phyloP scores from a whole-genome alignment of 2,113 vertebrate genomes.

The Tenrec ecaudatus region DNA sequence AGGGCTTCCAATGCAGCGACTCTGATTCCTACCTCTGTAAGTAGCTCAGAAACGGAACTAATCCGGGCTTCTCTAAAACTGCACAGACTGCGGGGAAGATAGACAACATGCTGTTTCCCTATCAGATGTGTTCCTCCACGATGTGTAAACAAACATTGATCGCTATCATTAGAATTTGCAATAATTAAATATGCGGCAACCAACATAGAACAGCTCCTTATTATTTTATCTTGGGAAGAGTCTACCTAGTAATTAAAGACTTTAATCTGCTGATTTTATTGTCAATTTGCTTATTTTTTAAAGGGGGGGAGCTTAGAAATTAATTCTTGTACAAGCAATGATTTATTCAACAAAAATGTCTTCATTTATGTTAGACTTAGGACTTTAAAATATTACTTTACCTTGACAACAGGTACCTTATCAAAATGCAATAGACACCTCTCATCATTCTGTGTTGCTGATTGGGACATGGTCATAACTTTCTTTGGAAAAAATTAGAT shows the following conservation, averaged over 20 bases:
- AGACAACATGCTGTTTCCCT: not conserved
- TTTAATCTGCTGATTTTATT: not conserved
- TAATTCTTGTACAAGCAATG: not conserved
- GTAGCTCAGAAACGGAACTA: constrained; percentile 36
- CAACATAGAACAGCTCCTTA: not conserved
- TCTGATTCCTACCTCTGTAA: constrained; percentile 58
- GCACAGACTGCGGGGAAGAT: not conserved
- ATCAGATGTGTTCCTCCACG: not conserved
- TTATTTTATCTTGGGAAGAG: not conserved
- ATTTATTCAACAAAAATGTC: not conserved
- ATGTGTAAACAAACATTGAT: not conserved
- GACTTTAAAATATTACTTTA: not conserved
- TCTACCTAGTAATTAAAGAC: not conserved
- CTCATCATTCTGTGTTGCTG: not conserved
- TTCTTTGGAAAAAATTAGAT: not conserved
- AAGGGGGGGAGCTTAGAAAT: not conserved
- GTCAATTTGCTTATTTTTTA: not conserved
- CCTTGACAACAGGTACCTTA: not conserved
- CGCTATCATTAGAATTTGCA: not conserved
- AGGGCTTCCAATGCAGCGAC: not conserved
- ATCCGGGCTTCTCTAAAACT: not conserved
- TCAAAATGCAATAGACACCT: not conserved
- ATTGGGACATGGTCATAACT: not conserved
- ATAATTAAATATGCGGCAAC: not conserved
- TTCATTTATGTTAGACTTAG: not conserved